Conservation (phyloP, 2,888 invertebrate genomes). For the Sesia bembeciformis region DNA sequence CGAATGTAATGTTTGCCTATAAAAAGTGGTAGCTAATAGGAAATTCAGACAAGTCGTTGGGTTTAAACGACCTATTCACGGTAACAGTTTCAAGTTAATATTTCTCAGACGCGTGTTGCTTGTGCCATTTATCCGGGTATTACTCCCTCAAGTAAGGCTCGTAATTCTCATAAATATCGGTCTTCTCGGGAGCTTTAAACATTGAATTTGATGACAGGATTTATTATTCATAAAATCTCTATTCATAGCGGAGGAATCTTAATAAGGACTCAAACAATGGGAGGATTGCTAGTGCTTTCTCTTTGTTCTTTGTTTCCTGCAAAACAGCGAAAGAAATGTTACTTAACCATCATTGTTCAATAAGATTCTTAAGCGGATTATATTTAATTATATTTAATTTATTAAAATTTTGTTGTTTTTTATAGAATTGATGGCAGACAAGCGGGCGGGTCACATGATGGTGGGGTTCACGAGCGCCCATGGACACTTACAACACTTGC, state of each 20-base stretch:
- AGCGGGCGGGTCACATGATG: too few species aligned
- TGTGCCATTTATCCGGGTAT: constrained; percentile 2
- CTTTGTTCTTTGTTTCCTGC: constrained; percentile 14
- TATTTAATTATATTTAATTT: too few species aligned
- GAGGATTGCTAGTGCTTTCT: constrained; percentile 14
- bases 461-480: too few species aligned
- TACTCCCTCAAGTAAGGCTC: background rate
- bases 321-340: constrained; percentile 9
- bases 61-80: constrained; percentile 1
- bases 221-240: constrained; percentile 12
- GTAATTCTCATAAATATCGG: constrained; percentile 5
- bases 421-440: too few species aligned
- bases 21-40: background rate
- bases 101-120: background rate
- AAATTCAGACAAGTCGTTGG: background rate
- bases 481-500: too few species aligned
- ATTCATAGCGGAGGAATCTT: constrained; percentile 2
- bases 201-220: constrained; percentile 10
- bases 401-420: too few species aligned
- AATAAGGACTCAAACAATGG: constrained; percentile 13
- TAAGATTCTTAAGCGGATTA: background rate
- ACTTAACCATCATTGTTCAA: background rate
- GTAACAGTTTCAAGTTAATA: background rate
- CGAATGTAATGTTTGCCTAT: background rate
- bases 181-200: constrained; percentile 7